A percentile compares a stretch with the other conserved stretches of the same genome.
phyloP scores from a whole-genome alignment of 2,888 invertebrate genomes.

The Nebria salina region DNA sequence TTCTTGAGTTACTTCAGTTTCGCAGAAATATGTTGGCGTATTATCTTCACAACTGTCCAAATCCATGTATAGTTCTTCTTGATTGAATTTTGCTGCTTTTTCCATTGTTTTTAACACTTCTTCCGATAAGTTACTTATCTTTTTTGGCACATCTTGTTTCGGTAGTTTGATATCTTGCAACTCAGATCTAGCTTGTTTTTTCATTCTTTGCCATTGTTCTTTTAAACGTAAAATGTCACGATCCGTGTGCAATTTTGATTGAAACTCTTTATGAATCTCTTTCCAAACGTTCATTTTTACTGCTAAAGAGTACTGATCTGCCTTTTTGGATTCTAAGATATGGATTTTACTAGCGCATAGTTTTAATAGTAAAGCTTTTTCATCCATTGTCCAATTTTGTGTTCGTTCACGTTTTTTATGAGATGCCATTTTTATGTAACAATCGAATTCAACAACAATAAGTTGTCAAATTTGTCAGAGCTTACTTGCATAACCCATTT shows the following conservation, averaged over 20 bases:
- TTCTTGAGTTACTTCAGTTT: conserved; percentile 42
- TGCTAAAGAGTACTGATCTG: conserved; percentile 64
- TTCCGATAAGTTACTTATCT: conserved; percentile 62
- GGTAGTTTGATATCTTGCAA: conserved; percentile 62
- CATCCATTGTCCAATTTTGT: conserved; percentile 66
- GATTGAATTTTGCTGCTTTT: conserved; percentile 58
- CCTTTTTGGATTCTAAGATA: conserved; percentile 65
- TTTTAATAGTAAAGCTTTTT: conserved; percentile 64
- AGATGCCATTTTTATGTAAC: conserved; percentile 25
- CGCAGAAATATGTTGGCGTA: conserved; percentile 42
- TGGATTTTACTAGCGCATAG: conserved; percentile 64
- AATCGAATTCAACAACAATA: conserved; percentile 8
- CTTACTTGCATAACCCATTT: background rate
- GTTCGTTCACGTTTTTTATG: conserved; percentile 65
- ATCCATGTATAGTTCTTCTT: conserved; percentile 34
- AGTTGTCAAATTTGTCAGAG: background rate
- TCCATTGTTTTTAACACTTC: conserved; percentile 64
- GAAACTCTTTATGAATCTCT: conserved; percentile 64
- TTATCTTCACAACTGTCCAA: conserved; percentile 37
- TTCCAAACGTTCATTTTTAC: conserved; percentile 66
- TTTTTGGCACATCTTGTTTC: conserved; percentile 61
- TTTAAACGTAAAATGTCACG: conserved; percentile 65
- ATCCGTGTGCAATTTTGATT: conserved; percentile 64
- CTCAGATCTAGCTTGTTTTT: conserved; percentile 62
- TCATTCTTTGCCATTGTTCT: conserved; percentile 67